Base-by-base conservation (phyloP, 2,888 invertebrate species). In the Drosophila neutralis region DNA sequence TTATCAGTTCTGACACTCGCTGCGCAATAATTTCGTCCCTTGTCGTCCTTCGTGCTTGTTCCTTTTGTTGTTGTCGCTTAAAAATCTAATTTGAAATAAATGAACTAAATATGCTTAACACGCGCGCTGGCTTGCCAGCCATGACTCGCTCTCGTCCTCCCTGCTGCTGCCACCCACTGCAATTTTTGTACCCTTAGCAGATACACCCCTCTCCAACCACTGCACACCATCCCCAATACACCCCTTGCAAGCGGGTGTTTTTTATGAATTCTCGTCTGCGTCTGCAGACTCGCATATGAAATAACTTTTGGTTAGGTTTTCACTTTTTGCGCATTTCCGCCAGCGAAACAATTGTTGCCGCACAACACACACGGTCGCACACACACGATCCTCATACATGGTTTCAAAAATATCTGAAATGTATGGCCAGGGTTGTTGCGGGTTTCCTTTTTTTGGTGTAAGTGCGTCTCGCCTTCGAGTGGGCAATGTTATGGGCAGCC, bases 41-140 rank as follows among this genome's bases (percentile, higher is more conserved):
- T 57, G 75, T 31, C 29, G 52, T 42, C 35, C 49, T 35, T 36
- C 10, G 21, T 18, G 57, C 24, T 24, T 24, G 45, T 4, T 24
- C 15, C 7, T 51, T 54, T 76, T 76, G 83, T 72, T 80, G 78
- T 73, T 79, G 73, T 76, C 78, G 88, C 80, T 77, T 77, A 76
- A 82, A 83, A 91, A 90, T 91, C 89, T 88, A 91, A 91, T 91
- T 91, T 91, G 80, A 83, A 87, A 89, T 91, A 91, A 91, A 91
- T 91, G 88, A 91, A 90, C 91, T 91, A 83, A 91, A 91, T 91
- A 91, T 91, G 90, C 91, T 89, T 89, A 91, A 91, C 90, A 91
- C 91, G 90, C 90, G 86, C 74, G 40, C 42, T 54, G 45, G 38
- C 42, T 54, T 54, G 38, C 52, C 52, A 45, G 60, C 63, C 35